Evolutionary conservation across 2,113 vertebrate species (phyloP), one percentile per base, ranked within the genome.

Genomic region (Caracal caracal): DNA sequence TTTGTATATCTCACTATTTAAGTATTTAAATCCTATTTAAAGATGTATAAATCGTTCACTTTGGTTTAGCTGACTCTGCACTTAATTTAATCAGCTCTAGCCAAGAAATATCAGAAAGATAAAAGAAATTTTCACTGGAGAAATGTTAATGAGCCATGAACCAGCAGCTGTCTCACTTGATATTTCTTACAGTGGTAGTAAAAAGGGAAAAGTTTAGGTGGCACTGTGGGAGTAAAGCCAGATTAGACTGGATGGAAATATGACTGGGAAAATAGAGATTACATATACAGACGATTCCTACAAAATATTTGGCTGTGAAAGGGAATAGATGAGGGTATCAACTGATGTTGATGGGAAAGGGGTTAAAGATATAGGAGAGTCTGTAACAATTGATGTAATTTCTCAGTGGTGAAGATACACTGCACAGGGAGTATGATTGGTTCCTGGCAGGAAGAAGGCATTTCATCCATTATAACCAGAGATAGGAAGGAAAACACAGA

Each of bases 11-110:
- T 93, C 30, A 26, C 35, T 82, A 49, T 89, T 94, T 94, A 89
- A 82, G 66, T 86, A 88, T 89, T 96, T 97, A 96, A 94, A 22
- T 37, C 35, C 6, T 78, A 49, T 53, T 93, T 89, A 90, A 94
- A 94, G 16, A 68, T 66, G 78, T 89, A 78, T 56, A 56, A 81
- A 20, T 76, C 47, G 17, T 40, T 96, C 35, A 35, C 40, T 49
- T 76, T 86, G 16, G 24, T 59, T 92, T 82, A 86, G 30, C 84
- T 97, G 59, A 79, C 33, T 96, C 24, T 89, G 33, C 37, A 94
- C 13, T 30, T 83, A 92, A 85, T 91, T 79, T 70, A 95, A 76
- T 82, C 40, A 86, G 1, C 6, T 0, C 22, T 35, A 71, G 33
- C 8, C 24, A 73, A 15, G 33, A 90, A 10, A 78, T 63, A 78